Base-by-base conservation (phyloP, 2,113 vertebrate species). In the Gasterosteus aculeatus region DNA sequence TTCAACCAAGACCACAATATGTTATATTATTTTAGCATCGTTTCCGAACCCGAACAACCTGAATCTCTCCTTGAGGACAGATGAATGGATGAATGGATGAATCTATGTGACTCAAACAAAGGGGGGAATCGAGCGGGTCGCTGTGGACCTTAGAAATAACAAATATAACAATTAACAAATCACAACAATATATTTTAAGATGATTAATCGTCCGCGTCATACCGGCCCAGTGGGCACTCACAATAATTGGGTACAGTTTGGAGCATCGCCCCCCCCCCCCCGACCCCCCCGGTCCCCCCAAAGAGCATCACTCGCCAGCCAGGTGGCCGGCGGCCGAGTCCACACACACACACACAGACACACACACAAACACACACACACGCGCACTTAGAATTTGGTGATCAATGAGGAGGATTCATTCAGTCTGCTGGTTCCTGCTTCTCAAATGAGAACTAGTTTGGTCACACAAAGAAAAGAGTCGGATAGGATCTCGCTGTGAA, bases 181-280 rank as follows among this genome's bases (percentile, higher is more conserved):
- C n/a, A 4, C 53, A 26, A 54, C 10, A 26, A 26, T 1, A 29
- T 56, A 56, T 56, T 14, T 56, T 56, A 56, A 14, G 22, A 56
- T 56, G 22, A 56, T 56, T 56, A 56, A 29, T 29, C 18, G 60
- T 19, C 16, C 44, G 54, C 63, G 9, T 74, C 3, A 63, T 12
- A 18, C 29, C 33, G 10, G 51, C 16, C 57, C 71, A 58, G 33
- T 14, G 74, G 85, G 84, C 88, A 90, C 88, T 90, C 72, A 80
- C 77, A 42, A 46, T 77, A 88, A 89, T 89, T 89, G 77, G 77
- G 77, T 77, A 81, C 76, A 78, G 57, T 44, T 29, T 72, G 68
- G 73, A 71, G 15, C 62, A 42, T 57, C 29, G 29, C 1, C 39
- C 44, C 60, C 29, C 47, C 4, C 18, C 18, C 29, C 47, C 49